Conservation (phyloP, 2,888 invertebrate species). For the Eupithecia subumbrata region DNA sequence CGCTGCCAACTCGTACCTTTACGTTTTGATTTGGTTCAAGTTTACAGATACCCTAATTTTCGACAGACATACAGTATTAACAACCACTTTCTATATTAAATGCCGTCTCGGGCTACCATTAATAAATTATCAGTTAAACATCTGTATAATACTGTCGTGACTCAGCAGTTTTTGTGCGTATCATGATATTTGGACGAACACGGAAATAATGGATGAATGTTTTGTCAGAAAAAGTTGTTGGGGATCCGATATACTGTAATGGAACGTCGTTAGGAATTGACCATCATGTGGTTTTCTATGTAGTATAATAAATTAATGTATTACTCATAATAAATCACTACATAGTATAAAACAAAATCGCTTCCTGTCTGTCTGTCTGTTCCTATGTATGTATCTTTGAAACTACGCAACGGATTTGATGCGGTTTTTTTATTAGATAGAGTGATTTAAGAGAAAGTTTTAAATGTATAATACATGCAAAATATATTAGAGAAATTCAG, state of each 20-base stretch:
- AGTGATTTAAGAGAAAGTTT: too few relatives aligned
- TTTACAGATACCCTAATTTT: background rate
- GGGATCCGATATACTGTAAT: background rate
- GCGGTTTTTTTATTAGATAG: too few relatives aligned
- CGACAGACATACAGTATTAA: slow-evolving; percentile 44
- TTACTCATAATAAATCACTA: too few relatives aligned
- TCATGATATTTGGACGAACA: slow-evolving; percentile 39
- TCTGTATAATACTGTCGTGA: slow-evolving; percentile 71
- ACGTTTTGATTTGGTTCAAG: too few relatives aligned
- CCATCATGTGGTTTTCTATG: background rate
- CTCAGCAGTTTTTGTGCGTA: slow-evolving; percentile 50
- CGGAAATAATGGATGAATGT: slow-evolving; percentile 25
- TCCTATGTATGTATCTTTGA: too few relatives aligned
- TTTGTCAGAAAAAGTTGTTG: slow-evolving; percentile 10
- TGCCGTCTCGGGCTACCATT: slow-evolving; percentile 54
- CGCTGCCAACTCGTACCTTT: too few relatives aligned
- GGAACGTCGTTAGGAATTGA: background rate
- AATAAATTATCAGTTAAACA: slow-evolving; percentile 71
- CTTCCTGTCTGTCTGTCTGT: too few relatives aligned
- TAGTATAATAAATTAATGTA: background rate
- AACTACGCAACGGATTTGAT: too few relatives aligned
- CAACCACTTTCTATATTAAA: slow-evolving; percentile 38
- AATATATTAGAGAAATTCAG: too few relatives aligned
- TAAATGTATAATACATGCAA: too few relatives aligned
- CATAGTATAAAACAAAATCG: too few relatives aligned